phyloP scores from a whole-genome alignment of 2,888 invertebrate species.

The Frankliniella intonsa region DNA sequence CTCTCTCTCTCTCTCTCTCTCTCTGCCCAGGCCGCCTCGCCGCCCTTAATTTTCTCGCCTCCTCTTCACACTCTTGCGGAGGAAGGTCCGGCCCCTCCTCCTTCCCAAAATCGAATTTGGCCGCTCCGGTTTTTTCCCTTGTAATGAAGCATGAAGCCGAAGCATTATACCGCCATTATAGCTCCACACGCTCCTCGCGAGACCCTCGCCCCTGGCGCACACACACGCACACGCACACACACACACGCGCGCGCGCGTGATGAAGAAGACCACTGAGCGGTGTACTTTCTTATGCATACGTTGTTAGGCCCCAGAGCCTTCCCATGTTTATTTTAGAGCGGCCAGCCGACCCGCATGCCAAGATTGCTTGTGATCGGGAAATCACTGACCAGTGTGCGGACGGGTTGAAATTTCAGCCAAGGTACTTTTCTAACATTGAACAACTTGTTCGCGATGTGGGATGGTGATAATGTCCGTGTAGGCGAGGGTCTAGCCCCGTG shows the following conservation, averaged over 20 bases:
- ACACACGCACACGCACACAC: not conserved
- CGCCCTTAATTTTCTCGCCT: constrained; percentile 13
- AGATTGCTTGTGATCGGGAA: too few species aligned
- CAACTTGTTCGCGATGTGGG: too few species aligned
- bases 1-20: too few species aligned
- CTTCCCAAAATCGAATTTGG: constrained; percentile 22
- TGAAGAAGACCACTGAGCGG: not conserved
- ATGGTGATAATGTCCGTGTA: too few species aligned
- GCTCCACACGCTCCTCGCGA: constrained; percentile 3
- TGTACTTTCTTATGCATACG: constrained; percentile 20
- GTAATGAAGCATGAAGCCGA: constrained; percentile 24
- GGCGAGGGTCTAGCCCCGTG: too few species aligned
- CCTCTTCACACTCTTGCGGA: constrained; percentile 10
- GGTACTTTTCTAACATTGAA: too few species aligned
- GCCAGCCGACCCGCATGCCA: not conserved
- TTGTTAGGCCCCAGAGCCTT: not conserved
- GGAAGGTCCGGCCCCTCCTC: not conserved
- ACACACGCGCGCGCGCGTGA: not conserved
- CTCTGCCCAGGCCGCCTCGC: not conserved
- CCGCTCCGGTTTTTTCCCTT: constrained; percentile 6
- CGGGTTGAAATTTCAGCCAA: too few species aligned
- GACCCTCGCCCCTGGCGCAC: constrained; percentile 10
- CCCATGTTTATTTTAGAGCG: constrained; percentile 6
- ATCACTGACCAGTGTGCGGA: too few species aligned
- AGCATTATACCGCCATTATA: constrained; percentile 20